Conservation (phyloP, 2,113 vertebrate genomes). For the Trochalopteron elliotii region DNA sequence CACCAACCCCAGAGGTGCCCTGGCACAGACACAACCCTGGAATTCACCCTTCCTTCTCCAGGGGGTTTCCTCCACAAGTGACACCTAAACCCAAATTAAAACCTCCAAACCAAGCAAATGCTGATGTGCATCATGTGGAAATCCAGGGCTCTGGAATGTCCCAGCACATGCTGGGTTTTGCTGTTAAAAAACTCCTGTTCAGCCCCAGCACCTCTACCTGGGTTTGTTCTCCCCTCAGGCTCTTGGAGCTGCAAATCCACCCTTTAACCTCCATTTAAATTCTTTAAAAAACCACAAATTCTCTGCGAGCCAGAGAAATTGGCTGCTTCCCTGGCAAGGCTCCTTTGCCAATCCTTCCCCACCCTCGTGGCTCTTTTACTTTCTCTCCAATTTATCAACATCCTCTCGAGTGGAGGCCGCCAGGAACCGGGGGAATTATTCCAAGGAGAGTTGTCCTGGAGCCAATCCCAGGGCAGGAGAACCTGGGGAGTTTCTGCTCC, state of each 20-base stretch:
- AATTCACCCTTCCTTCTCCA: too few relatives aligned
- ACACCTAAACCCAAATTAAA: fast-evolving
- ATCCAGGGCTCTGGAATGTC: background rate
- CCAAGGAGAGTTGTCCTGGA: background rate
- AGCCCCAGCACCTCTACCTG: background rate
- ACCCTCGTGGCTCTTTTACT: constrained; percentile 23
- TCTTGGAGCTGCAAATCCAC: background rate
- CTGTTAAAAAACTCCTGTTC: fast-evolving
- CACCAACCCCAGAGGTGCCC: background rate
- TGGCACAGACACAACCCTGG: background rate
- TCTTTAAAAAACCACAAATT: background rate
- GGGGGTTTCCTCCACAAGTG: background rate
- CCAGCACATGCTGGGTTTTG: background rate
- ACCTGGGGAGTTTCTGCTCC: constrained; percentile 40
- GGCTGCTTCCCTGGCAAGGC: background rate
- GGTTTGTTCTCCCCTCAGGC: background rate
- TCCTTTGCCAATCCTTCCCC: constrained; percentile 16
- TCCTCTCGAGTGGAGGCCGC: background rate
- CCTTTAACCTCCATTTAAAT: background rate
- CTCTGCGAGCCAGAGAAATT: background rate
- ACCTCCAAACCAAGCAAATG: fast-evolving
- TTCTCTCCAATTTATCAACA: constrained; percentile 45
- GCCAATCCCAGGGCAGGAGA: background rate
- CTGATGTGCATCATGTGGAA: too few relatives aligned
- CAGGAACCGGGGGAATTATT: constrained; percentile 26